Evolutionary conservation across 2,888 invertebrate species (phyloP).

Genomic region (Polydrusus cervinus): DNA sequence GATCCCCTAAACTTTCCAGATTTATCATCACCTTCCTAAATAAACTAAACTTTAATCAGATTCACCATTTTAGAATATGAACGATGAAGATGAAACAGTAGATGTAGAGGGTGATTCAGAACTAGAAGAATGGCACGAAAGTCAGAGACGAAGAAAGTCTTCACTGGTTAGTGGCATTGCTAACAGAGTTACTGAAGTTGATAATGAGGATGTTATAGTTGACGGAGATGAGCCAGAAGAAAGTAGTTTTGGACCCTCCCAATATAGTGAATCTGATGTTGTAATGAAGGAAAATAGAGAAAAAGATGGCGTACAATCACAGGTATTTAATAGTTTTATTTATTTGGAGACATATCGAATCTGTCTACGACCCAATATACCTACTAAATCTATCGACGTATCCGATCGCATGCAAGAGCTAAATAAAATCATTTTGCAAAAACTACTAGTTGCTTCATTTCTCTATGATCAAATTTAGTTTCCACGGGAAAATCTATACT

Average conservation of each 20-base stretch:
- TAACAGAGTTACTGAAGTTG: conserved; percentile 65
- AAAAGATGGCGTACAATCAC: conserved; percentile 65
- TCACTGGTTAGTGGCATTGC: conserved; percentile 64
- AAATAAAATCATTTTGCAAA: no score
- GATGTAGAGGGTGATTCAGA: conserved; percentile 78
- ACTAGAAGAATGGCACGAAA: conserved; percentile 75
- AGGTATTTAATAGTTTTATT: conserved; percentile 55
- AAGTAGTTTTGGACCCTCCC: conserved; percentile 68
- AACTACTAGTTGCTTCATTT: no score
- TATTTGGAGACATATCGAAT: no score
- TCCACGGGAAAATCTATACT: no score
- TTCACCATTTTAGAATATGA: conserved; percentile 58
- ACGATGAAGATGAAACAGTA: conserved; percentile 81
- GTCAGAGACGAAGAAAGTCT: conserved; percentile 66
- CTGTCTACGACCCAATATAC: no score
- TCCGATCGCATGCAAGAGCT: no score
- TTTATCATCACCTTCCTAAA: neutral
- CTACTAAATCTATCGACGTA: no score
- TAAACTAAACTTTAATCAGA: neutral
- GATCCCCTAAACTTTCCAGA: neutral
- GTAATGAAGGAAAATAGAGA: conserved; percentile 64
- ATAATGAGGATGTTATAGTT: conserved; percentile 69
- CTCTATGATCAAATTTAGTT: no score
- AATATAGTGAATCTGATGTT: conserved; percentile 69
- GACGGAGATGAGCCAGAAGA: conserved; percentile 71